These are phyloP conservation scores for Drosophila paracracens DNA, from an alignment of 2,888 invertebrate genomes.

Conservation along the genomic window DNA sequence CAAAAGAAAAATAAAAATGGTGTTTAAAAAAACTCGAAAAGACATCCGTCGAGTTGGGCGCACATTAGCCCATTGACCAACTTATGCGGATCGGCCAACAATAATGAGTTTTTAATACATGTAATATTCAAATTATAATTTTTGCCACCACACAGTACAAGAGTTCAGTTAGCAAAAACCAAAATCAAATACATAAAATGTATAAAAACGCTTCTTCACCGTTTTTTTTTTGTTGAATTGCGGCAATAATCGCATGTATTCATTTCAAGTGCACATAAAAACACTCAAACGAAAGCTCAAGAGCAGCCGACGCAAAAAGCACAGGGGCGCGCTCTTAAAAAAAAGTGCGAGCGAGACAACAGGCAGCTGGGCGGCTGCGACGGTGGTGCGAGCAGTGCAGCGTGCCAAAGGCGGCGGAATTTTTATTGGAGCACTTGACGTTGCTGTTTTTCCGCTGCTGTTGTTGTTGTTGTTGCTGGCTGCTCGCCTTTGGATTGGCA, in stretches of 20 bases:
- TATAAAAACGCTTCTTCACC: constrained; percentile 48
- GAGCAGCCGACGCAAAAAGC: constrained; percentile 58
- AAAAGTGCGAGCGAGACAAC: constrained; percentile 29
- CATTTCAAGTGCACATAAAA: constrained; percentile 74
- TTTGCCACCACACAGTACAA: constrained; percentile 24
- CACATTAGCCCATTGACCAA: constrained; percentile 78
- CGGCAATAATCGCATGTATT: constrained; percentile 72
- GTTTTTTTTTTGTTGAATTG: not conserved
- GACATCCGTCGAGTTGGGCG: constrained; percentile 53
- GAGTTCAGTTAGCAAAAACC: constrained; percentile 52
- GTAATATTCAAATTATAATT: constrained; percentile 79
- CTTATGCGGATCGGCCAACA: constrained; percentile 58
- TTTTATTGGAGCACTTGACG: constrained; percentile 78
- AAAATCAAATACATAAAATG: constrained; percentile 57
- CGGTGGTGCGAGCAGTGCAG: constrained; percentile 51
- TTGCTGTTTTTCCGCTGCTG: constrained; percentile 20
- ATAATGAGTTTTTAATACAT: constrained; percentile 78
- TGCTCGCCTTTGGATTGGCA: constrained; percentile 70
- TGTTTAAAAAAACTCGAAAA: constrained; percentile 20
- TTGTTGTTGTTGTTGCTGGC: constrained; percentile 38
- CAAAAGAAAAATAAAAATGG: not conserved
- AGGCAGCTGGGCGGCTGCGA: constrained; percentile 17
- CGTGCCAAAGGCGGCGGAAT: constrained; percentile 72
- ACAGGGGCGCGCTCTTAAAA: constrained; percentile 63
- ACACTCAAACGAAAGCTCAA: constrained; percentile 72